Evolutionary conservation across 2,888 invertebrate species (phyloP), one percentile per base, ranked within the genome.

Genomic region (Lymantria dispar): DNA sequence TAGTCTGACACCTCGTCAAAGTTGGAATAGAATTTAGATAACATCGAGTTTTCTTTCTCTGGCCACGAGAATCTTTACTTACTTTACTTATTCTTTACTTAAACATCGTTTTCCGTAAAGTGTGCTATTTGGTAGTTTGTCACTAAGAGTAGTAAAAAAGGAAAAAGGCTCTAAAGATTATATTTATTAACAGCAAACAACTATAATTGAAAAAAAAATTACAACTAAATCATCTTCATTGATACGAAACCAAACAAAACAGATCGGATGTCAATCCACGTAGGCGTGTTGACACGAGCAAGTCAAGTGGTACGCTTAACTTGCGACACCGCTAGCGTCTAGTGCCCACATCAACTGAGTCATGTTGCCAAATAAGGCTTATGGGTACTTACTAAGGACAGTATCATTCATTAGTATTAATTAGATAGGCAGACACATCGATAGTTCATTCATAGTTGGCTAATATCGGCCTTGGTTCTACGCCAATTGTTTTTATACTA

Each of bases 231-330:
- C 1, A 50, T 61, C 42, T 5, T 30, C 29, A 55, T 50, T 0
- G 48, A 48, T 67, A 45, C 45, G 43, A 13, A 50, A 29, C n/a
- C 33, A 13, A 43, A 46, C 43, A 36, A 52, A 43, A 48, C 43
- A 41, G 51, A 68, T 77, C 58, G 52, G 65, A 64, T 78, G 74
- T 76, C 73, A 70, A 64, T 53, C 47, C 45, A 56, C 71, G 85
- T 83, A 70, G 83, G 83, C 60, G 80, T 70, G 63, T 75, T 80
- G 78, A 82, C 79, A 78, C 76, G 61, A 70, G 68, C 76, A 64
- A 80, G 85, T 83, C 85, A 83, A 86, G 85, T 83, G 84, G 74
- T 69, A 66, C 56, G 66, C 57, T 51, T 52, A 54, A 58, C 68
- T 64, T 63, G 54, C 70, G 65, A 62, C 70, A 62, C 67, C 63